phyloP scores from a whole-genome alignment of 2,797 vertebrate species.

The Phoeniculus purpureus region DNA sequence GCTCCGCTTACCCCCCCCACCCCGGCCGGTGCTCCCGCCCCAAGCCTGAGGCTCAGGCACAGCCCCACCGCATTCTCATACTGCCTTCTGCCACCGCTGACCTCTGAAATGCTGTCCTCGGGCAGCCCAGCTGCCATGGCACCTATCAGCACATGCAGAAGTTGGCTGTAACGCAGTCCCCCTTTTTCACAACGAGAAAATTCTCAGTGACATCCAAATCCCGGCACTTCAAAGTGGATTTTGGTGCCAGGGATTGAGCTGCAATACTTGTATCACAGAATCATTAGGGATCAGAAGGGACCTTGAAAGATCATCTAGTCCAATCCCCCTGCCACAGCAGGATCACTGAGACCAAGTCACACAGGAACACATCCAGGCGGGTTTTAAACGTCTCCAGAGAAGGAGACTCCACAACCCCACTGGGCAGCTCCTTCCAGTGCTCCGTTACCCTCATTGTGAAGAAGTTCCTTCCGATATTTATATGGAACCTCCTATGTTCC shows the following conservation, averaged over 20 bases:
- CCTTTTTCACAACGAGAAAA: not conserved
- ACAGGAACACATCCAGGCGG: too few relatives aligned
- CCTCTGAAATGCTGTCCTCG: not conserved
- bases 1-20: not conserved
- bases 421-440: too few relatives aligned
- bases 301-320: too few relatives aligned
- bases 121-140: fast-evolving
- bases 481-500: too few relatives aligned
- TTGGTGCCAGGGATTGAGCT: not conserved
- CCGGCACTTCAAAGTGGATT: not conserved
- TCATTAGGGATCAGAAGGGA: too few relatives aligned
- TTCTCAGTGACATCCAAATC: not conserved
- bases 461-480: too few relatives aligned
- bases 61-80: fast-evolving
- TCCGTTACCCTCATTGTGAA: too few relatives aligned
- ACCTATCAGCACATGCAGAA: fast-evolving
- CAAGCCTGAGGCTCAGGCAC: not conserved
- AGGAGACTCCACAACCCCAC: too few relatives aligned
- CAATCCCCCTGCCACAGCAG: too few relatives aligned
- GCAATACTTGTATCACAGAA: not conserved
- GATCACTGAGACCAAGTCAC: too few relatives aligned
- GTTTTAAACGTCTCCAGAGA: too few relatives aligned
- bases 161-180: fast-evolving
- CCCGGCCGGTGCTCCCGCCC: not conserved
- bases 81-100: not conserved